Conservation (phyloP, 2,797 vertebrate genomes). For the Xenopus petersii region DNA sequence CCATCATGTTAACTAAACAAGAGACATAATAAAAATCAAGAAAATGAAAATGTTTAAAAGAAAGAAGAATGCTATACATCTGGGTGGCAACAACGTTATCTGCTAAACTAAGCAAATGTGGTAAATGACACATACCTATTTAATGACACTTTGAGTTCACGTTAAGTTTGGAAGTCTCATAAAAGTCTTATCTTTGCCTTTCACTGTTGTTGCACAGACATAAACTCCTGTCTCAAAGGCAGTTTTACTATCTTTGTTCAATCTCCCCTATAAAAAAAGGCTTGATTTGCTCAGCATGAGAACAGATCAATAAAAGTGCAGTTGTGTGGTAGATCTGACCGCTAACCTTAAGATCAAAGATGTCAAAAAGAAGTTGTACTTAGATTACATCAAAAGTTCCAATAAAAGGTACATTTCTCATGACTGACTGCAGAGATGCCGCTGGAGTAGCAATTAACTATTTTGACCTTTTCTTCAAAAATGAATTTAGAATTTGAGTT, state of each 20-base stretch:
- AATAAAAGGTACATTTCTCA: constrained; percentile 66
- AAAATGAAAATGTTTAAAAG: constrained; percentile 46
- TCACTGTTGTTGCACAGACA: constrained; percentile 78
- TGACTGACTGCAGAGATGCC: constrained; percentile 32
- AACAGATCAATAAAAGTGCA: constrained; percentile 87
- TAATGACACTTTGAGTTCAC: constrained; percentile 77
- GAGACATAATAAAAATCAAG: constrained; percentile 37
- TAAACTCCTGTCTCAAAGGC: constrained; percentile 76
- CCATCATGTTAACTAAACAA: constrained; percentile 30
- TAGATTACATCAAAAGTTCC: constrained; percentile 72
- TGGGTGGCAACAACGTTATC: constrained; percentile 68
- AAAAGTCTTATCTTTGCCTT: constrained; percentile 85
- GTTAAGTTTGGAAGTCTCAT: constrained; percentile 81
- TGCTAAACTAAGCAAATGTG: constrained; percentile 76
- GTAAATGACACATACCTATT: constrained; percentile 76
- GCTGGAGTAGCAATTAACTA: constrained; percentile 16
- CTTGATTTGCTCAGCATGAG: constrained; percentile 85
- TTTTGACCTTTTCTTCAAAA: constrained; percentile 21
- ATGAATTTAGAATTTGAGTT: constrained; percentile 45
- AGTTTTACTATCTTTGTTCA: constrained; percentile 82
- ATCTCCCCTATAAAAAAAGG: constrained; percentile 79
- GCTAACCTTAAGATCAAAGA: constrained; percentile 78
- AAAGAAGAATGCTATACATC: constrained; percentile 56
- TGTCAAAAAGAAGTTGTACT: constrained; percentile 68
- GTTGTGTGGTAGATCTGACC: constrained; percentile 72